Base-by-base conservation (phyloP, 2,113 vertebrate genomes). In the Saccopteryx leptura region DNA sequence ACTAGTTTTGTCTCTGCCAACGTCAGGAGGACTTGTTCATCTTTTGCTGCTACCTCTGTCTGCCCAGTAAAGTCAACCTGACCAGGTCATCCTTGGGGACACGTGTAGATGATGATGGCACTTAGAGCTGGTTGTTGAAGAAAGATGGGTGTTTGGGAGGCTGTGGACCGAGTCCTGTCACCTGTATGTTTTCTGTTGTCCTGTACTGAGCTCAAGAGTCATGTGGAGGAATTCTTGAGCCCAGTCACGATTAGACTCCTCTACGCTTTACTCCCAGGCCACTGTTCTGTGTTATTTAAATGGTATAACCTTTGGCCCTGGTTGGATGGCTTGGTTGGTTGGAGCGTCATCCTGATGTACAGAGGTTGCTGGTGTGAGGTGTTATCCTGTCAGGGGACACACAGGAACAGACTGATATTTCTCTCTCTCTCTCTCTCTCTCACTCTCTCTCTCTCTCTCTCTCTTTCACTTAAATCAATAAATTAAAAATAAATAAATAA, bases 231-330 rank as follows among this genome's bases (percentile, higher is more conserved):
- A 89, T 82, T 88, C 68, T 94, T 91, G 60, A 85, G 21, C 6
- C 7, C 4, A 2, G 48, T 46, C 68, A 39, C 65, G 26, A 75
- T 91, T 79, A 61, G 75, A 52, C 2, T 88, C n/a, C 63, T 87
- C 71, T 92, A 31, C 23, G 12, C 28, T 90, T 72, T 74, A 91
- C 9, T n/a, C 52, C 58, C 21, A 79, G 87, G 15, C 83, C 26
- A 50, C 23, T 92, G 48, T 50, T 94, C 94, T 79, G 15, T 82
- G 19, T 83, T 56, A 82, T 83, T 93, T 97, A 89, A 95, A 71
- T 72, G 61, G 72, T 76, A 92, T 39, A 39, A 39, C 39, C 39
- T 39, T 39, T 39, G 39, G 39, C 39, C 39, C 39, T 39, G 39
- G 39, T 39, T 39, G 39, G 39, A 39, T 39, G 39, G 39, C 39